Conservation (phyloP, 1,140 invertebrate species). For the Phenacoccus solenopsis region DNA sequence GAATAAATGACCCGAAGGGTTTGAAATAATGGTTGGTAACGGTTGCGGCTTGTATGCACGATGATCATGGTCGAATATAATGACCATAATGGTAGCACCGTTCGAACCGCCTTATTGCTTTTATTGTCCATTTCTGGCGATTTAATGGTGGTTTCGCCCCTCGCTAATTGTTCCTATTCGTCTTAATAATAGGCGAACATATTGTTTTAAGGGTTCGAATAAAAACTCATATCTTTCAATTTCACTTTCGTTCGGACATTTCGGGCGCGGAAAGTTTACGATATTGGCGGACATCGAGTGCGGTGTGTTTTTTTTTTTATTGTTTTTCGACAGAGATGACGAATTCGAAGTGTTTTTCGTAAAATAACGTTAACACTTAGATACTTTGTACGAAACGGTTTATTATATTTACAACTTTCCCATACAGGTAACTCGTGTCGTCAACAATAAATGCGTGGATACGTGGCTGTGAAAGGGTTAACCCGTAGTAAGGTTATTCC, state of each 20-base stretch:
- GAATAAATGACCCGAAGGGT: constrained; percentile 9
- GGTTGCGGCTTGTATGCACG: neutral
- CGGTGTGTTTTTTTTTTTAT: neutral
- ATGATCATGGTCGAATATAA: constrained; percentile 12
- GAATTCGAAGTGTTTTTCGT: neutral
- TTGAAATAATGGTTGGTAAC: neutral
- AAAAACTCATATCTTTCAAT: constrained; percentile 5
- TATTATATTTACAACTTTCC: no score
- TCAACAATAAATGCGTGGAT: neutral
- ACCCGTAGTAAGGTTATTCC: neutral
- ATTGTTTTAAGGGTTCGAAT: constrained; percentile 5
- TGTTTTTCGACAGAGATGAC: no score
- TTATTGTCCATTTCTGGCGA: constrained; percentile 9
- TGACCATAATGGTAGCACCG: neutral
- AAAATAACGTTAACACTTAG: neutral
- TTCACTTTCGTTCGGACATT: neutral
- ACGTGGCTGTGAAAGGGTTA: constrained; percentile 1
- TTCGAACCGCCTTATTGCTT: constrained; percentile 12
- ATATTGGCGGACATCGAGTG: neutral
- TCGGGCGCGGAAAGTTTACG: neutral
- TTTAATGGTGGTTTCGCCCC: neutral
- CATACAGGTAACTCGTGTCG: neutral
- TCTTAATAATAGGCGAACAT: constrained; percentile 11
- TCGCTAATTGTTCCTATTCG: constrained; percentile 12
- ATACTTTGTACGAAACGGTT: neutral